Conservation (phyloP, 2,888 invertebrate genomes). For the Drosophila acutilabella region DNA sequence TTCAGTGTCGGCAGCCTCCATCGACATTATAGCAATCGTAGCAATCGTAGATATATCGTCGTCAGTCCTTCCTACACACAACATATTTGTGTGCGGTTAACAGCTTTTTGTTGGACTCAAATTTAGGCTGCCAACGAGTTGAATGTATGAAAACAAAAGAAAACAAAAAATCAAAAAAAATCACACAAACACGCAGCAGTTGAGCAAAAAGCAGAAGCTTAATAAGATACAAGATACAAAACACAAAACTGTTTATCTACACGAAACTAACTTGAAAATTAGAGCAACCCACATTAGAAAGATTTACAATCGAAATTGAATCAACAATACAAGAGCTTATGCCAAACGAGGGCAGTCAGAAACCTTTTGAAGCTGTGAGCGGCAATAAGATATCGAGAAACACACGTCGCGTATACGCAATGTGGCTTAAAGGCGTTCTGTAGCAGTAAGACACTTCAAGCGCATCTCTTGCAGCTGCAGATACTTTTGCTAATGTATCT, state of each 20-base stretch:
- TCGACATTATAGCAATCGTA: conserved; percentile 1
- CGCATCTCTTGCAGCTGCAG: conserved; percentile 8
- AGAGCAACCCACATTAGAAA: conserved; percentile 51
- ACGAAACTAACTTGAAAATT: conserved; percentile 30
- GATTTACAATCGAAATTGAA: conserved; percentile 28
- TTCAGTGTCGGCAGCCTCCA: conserved; percentile 35
- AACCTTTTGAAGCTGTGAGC: not conserved
- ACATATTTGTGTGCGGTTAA: conserved; percentile 50
- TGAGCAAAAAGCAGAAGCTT: conserved; percentile 30
- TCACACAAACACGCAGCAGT: conserved; percentile 15
- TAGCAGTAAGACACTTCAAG: conserved; percentile 2
- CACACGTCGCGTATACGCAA: conserved; percentile 67
- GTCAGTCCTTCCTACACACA: conserved; percentile 57
- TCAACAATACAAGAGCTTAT: conserved; percentile 28
- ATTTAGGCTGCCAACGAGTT: conserved; percentile 58
- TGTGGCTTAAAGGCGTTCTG: conserved; percentile 14
- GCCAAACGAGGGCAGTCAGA: conserved; percentile 6
- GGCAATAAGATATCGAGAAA: not conserved
- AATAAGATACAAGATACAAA: conserved; percentile 42
- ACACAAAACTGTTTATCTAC: conserved; percentile 38
- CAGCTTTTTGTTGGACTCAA: conserved; percentile 46
- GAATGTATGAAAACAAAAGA: conserved; percentile 57
- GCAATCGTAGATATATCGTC: not conserved
- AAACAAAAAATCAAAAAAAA: conserved; percentile 1
- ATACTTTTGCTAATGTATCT: conserved; percentile 11